Percentiles rank a stretch among this genome's conserved stretches.
These are phyloP conservation scores for Aphelenchoides bicaudatus DNA, from an alignment of 2,888 invertebrate species.

Conservation along the genomic window DNA sequence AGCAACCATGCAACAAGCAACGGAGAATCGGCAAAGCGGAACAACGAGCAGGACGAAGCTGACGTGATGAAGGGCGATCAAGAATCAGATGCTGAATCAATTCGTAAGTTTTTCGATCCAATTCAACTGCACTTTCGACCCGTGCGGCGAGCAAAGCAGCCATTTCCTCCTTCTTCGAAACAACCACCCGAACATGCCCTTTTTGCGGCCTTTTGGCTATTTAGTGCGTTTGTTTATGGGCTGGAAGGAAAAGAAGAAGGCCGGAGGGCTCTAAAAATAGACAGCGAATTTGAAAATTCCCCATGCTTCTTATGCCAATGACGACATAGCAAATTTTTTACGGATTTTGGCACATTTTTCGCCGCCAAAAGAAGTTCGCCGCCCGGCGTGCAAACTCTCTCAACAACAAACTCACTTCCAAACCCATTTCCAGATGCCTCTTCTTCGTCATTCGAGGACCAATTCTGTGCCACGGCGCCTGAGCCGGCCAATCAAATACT, in stretches of 20 bases:
- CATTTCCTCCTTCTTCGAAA: slow-evolving; percentile 6
- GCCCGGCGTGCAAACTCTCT: no score
- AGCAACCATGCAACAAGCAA: not conserved
- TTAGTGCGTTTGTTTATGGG: no score
- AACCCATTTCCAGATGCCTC: slow-evolving; percentile 2
- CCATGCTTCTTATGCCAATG: no score
- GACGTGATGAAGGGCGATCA: slow-evolving; percentile 9
- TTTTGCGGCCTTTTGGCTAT: no score
- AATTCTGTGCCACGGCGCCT: slow-evolving; percentile 1
- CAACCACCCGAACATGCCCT: not conserved
- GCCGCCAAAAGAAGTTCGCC: no score
- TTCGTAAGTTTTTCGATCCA: slow-evolving; percentile 17
- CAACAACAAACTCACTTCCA: no score
- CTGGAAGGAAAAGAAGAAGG: no score
- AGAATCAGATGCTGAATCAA: slow-evolving; percentile 15
- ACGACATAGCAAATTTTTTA: no score
- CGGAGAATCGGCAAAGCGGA: not conserved
- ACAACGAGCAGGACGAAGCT: slow-evolving; percentile 12
- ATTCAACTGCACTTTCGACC: no score
- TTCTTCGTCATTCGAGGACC: slow-evolving; percentile 10
- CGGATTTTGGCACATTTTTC: no score
- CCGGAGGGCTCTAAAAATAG: no score
- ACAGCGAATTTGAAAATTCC: no score
- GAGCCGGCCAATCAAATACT: slow-evolving; percentile 7
- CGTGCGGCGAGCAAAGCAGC: slow-evolving; percentile 1